Base-by-base conservation (phyloP, 2,113 vertebrate genomes). In the Terrapene triunguis region DNA sequence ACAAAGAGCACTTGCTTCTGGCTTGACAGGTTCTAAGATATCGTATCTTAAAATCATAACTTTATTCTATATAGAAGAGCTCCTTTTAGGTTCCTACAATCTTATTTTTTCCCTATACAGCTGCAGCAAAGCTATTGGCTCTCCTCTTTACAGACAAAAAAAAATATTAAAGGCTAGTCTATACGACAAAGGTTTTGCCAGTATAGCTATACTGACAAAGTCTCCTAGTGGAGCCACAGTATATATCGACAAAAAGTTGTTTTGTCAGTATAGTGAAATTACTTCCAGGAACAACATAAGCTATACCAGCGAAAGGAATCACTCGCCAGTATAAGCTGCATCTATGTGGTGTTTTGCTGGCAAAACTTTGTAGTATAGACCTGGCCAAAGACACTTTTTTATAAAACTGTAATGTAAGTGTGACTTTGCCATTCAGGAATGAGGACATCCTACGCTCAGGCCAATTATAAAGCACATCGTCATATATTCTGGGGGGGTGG, bases 1-100 rank as follows among this genome's bases (percentile, higher is more conserved):
- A 89, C 48, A 62, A 12, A 29, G 16, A 79, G 51, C 14, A 50
- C 2, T 0, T 0, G 0, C 12, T 87, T 90, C 65, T 51, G 47
- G 22, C 29, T 10, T 16, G 19, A 54, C 48, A 44, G 80, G 6
- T 74, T 92, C 87, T 32, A 82, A 79, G 38, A 44, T 14, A 11
- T 51, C 13, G 14, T 27, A 25, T 29, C n/a, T 42, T 29, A 82
- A 54, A 53, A 59, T 53, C 50, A 78, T 24, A 32, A 38, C 42
- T 3, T 25, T 53, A 14, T 47, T 80, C n/a, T 25, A 90, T 32
- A 54, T 89, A 84, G 16, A 90, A 25, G 10, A 91, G 85, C 4
- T 91, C 5, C 72, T 76, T 76, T 44, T 76, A 25, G 24, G 5
- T 76, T 44, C 38, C 72, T 44, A 44, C n/a, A 74, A 12, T 76